Evolutionary conservation across 1,140 invertebrate species (phyloP), one percentile per base, ranked within the genome.

Genomic region (Papilio machaon): DNA sequence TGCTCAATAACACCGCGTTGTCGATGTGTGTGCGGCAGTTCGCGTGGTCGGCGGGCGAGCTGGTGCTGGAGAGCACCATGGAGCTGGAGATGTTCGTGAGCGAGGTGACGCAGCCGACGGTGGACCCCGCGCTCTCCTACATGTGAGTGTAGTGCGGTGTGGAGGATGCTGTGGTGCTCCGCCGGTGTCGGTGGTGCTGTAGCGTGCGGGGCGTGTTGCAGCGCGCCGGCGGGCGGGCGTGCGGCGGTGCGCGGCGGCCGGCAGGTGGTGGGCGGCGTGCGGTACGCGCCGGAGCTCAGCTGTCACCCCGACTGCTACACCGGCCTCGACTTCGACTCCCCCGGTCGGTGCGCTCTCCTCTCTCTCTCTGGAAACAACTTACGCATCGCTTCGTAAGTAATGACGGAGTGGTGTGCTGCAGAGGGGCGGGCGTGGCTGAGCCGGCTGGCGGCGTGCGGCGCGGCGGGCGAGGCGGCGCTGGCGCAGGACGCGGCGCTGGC

Each of bases 221-320:
- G 23, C 82, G 82, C 49, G 76, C 83, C 1, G 38, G 83, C 19
- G 79, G 80, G 17, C 47, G 84, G 80, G 52, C 17, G 73, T 52
- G 79, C 79, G 49, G 73, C 54, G 83, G 70, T 77, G 82, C 73
- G 23, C 73, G 79, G 17, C 58, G 85, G 81, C 30, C 83, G 76
- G 47, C 79, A 79, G 73, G 70, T 58, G 46, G 85, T 82, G 82
- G 90, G 83, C 82, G 60, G 11, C 38, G 81, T 88, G 67, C 67
- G 78, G 46, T 91, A 88, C 86, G 82, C 79, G 74, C 86, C 93
- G 4, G 91, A 93, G 85, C 49, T 43, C 9, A 78, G 75, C 64
- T 93, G 92, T 80, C 83, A 81, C 78, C 88, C 88, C 11, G 30
- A 73, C 80, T 93, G 92, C 85, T 94, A 93, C 87, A 89, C 91